Conservation (phyloP, 2,797 vertebrate genomes). For the Scolopax rusticola region DNA sequence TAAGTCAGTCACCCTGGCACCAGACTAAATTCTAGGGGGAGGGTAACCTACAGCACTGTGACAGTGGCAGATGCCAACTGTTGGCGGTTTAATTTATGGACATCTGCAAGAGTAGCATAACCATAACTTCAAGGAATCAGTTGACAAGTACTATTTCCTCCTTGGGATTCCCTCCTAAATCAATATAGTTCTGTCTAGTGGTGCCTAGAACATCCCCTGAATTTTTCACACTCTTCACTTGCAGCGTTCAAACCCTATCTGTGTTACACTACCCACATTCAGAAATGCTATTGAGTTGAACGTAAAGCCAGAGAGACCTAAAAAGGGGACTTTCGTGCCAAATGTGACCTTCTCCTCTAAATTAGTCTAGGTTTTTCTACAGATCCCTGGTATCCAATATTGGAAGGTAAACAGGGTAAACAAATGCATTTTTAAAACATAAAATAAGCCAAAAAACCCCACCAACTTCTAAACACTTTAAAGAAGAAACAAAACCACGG, state of each 20-base stretch:
- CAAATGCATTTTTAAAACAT: not conserved
- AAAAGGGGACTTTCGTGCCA: not conserved
- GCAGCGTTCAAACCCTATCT: not conserved
- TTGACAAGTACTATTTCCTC: constrained; percentile 65
- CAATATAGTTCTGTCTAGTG: constrained; percentile 16
- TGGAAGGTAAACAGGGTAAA: not conserved
- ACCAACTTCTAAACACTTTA: not conserved
- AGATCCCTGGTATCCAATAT: not conserved
- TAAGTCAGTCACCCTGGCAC: not conserved
- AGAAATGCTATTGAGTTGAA: not conserved
- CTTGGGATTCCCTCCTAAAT: constrained; percentile 66
- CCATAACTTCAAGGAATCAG: constrained; percentile 49
- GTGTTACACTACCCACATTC: not conserved
- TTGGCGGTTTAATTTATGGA: constrained; percentile 50
- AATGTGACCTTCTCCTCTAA: not conserved
- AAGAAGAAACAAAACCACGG: not conserved
- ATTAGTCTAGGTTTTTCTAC: not conserved
- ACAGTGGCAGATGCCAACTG: constrained; percentile 48
- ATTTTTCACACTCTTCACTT: constrained; percentile 7
- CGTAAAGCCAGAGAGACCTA: not conserved
- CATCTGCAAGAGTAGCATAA: not conserved
- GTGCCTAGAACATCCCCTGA: constrained; percentile 23
- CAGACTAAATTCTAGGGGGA: not conserved
- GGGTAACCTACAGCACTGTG: constrained; percentile 21
- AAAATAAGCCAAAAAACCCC: not conserved